phyloP scores from a whole-genome alignment of 2,113 vertebrate species.

The Haemorhous mexicanus region DNA sequence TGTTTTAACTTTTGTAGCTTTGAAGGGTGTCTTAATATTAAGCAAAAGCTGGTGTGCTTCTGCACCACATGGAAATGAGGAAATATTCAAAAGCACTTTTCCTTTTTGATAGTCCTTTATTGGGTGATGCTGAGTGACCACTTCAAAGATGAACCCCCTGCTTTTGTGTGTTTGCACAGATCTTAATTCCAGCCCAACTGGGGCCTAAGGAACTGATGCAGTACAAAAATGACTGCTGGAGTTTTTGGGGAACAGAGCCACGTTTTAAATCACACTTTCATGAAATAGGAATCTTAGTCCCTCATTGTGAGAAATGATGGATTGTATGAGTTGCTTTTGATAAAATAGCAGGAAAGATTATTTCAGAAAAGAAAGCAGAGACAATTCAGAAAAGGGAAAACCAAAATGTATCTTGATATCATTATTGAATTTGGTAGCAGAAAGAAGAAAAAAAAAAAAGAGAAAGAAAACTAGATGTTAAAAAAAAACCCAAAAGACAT shows the following conservation, averaged over 20 bases:
- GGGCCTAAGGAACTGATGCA: neutral
- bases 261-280: neutral
- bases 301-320: neutral
- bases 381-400: neutral
- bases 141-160: neutral
- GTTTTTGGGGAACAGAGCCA: neutral
- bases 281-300: neutral
- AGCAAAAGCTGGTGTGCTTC: constrained; percentile 19
- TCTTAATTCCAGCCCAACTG: neutral
- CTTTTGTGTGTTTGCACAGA: constrained; percentile 8
- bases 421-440: neutral
- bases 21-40: constrained; percentile 29
- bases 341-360: neutral
- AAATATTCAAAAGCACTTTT: constrained; percentile 26
- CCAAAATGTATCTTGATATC: neutral
- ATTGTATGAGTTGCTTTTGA: neutral
- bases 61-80: constrained; percentile 16
- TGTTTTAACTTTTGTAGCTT: constrained; percentile 45
- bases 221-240: neutral
- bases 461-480: neutral
- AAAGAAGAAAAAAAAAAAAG: neutral
- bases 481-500: neutral
- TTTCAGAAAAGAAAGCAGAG: neutral
- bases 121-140: constrained; percentile 19
- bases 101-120: constrained; percentile 13